Conservation (phyloP, 2,113 vertebrate genomes). For the Esox niger region DNA sequence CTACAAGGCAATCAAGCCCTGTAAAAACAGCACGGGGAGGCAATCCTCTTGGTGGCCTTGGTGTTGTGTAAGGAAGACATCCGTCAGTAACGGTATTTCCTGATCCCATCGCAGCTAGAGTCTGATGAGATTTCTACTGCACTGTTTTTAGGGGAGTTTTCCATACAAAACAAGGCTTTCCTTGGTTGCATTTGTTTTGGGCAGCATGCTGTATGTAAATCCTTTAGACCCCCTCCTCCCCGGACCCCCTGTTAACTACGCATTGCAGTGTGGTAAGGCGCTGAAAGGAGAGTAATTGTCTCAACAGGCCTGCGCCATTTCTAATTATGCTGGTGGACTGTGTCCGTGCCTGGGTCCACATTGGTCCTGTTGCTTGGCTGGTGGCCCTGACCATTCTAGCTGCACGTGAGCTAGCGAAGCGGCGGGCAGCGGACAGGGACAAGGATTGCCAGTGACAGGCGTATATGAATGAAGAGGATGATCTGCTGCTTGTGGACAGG, state of each 20-base stretch:
- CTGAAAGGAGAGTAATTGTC: conserved; percentile 45
- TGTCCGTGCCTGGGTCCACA: neutral
- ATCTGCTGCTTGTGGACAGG: neutral
- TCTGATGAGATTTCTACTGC: neutral
- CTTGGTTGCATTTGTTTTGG: neutral
- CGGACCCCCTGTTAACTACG: conserved; percentile 36
- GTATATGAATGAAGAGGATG: conserved; percentile 8
- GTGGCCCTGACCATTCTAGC: neutral
- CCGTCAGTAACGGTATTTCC: neutral
- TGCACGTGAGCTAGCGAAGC: neutral
- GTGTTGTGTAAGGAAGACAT: neutral
- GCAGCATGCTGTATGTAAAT: neutral
- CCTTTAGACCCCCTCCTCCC: neutral
- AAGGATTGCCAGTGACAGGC: neutral
- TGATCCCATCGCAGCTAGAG: neutral
- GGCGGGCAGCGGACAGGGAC: neutral
- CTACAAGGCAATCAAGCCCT: conserved; percentile 5
- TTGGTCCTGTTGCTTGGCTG: conserved; percentile 5
- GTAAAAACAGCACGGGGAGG: conserved; percentile 39
- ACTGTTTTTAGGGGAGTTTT: neutral
- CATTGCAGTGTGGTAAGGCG: conserved; percentile 28
- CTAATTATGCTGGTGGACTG: conserved; percentile 46
- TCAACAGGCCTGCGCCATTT: conserved; percentile 51
- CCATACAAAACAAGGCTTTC: neutral
- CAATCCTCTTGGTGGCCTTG: conserved; percentile 31